These are phyloP conservation scores for Ladona fulva DNA, from an alignment of 1,140 invertebrate genomes.

Conservation along the genomic window DNA sequence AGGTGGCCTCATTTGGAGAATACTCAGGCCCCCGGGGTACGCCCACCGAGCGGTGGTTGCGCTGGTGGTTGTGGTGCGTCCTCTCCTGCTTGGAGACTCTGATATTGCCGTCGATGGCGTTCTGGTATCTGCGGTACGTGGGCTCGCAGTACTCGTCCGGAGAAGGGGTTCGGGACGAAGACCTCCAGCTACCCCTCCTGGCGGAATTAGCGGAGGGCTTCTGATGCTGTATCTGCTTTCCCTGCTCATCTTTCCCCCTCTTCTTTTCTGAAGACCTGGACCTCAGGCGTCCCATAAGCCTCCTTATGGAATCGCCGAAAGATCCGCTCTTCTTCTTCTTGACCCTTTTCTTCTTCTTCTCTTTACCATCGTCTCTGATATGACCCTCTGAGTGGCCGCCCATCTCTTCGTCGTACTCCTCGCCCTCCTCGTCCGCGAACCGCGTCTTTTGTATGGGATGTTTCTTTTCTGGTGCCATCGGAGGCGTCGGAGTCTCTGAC, in stretches of 20 bases:
- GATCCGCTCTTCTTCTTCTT: conserved; percentile 38
- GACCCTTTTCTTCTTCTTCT: conserved; percentile 22
- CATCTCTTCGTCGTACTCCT: conserved; percentile 34
- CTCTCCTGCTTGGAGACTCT: conserved; percentile 33
- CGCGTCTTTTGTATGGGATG: conserved; percentile 12
- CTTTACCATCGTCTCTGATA: conserved; percentile 31
- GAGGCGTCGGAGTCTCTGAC: conserved; percentile 25
- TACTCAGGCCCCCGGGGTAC: not conserved
- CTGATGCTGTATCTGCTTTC: not conserved
- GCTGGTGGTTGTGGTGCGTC: conserved; percentile 43
- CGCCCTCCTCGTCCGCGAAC: not conserved
- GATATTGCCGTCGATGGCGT: conserved; percentile 35
- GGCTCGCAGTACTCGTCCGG: conserved; percentile 25
- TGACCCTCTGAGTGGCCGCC: conserved; percentile 35
- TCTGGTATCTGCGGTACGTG: conserved; percentile 31
- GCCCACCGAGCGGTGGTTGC: conserved; percentile 30
- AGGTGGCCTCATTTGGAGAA: conserved; percentile 3
- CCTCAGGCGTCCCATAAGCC: conserved; percentile 65
- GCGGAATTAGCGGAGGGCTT: not conserved
- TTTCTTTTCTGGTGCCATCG: conserved; percentile 29
- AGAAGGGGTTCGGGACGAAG: conserved; percentile 42
- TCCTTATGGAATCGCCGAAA: conserved; percentile 54
- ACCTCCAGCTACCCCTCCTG: conserved; percentile 29
- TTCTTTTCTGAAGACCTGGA: conserved; percentile 64
- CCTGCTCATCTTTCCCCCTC: conserved; percentile 21